These are phyloP conservation scores for Drosophila hydei DNA, from an alignment of 1,140 invertebrate genomes.

Conservation along the genomic window DNA sequence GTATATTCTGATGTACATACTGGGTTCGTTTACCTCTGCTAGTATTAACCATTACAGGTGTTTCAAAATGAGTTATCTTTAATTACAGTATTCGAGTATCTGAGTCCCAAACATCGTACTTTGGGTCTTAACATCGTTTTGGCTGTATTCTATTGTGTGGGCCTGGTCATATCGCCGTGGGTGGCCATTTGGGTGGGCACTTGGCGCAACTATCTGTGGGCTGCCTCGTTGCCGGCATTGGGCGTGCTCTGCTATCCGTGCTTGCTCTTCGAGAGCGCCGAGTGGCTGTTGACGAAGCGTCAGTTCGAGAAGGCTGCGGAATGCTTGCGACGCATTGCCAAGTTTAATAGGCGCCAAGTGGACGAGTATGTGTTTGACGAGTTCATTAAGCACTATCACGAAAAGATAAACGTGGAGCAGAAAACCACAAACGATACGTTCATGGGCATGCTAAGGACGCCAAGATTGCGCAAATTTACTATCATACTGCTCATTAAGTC, in stretches of 20 bases:
- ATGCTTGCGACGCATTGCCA: slow-evolving; percentile 85
- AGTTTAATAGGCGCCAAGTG: slow-evolving; percentile 85
- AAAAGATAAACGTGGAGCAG: slow-evolving; percentile 55
- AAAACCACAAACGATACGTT: slow-evolving; percentile 68
- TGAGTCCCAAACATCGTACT: slow-evolving; percentile 85
- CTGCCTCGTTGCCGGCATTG: slow-evolving; percentile 84
- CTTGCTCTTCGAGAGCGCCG: slow-evolving; percentile 86
- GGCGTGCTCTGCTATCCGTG: slow-evolving; percentile 84
- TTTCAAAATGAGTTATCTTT: not conserved
- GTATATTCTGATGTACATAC: slow-evolving; percentile 87
- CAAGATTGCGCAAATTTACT: slow-evolving; percentile 85
- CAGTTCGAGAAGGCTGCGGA: slow-evolving; percentile 85
- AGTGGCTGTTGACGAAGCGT: slow-evolving; percentile 87
- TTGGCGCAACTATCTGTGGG: slow-evolving; percentile 85
- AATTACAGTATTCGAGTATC: slow-evolving; percentile 86
- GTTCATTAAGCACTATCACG: slow-evolving; percentile 76
- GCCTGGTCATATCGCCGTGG: slow-evolving; percentile 86
- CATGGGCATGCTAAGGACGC: slow-evolving; percentile 85
- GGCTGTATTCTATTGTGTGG: slow-evolving; percentile 86
- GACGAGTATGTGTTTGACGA: slow-evolving; percentile 82
- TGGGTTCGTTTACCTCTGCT: slow-evolving; percentile 81
- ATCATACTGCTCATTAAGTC: slow-evolving; percentile 86
- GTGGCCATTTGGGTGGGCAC: slow-evolving; percentile 85
- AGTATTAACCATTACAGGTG: too few species aligned
- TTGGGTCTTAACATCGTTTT: slow-evolving; percentile 86